Evolutionary conservation across 37 sponge, comb jelly and placozoan species (phyloP).

Genomic region (Spongilla lacustris): DNA sequence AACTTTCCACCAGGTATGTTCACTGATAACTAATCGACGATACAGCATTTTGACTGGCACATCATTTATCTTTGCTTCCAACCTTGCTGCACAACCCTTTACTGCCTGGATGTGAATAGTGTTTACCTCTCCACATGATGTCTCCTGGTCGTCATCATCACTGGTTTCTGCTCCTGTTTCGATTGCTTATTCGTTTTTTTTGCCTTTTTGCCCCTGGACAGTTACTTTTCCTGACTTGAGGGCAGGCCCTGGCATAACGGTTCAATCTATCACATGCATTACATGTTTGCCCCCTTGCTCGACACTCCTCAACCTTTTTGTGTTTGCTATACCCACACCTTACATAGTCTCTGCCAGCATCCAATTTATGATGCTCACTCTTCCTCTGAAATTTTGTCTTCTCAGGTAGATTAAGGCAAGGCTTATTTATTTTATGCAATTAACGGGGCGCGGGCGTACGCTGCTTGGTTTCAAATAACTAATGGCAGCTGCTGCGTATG

Average conservation of each 20-base stretch:
- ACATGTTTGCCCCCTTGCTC: not conserved
- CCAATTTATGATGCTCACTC: not conserved
- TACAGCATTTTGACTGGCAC: not conserved
- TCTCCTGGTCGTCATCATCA: not conserved
- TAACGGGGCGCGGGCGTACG: too few species aligned
- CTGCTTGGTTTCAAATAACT: too few species aligned
- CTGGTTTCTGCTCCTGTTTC: not conserved
- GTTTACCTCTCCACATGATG: not conserved
- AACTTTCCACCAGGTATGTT: not conserved
- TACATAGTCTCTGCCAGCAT: not conserved
- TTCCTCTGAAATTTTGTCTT: not conserved
- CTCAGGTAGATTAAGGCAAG: too few species aligned
- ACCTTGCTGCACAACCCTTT: not conserved
- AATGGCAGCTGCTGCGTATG: too few species aligned
- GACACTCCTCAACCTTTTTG: not conserved
- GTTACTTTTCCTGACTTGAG: not conserved
- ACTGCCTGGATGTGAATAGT: not conserved
- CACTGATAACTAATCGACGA: not conserved
- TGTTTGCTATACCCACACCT: not conserved
- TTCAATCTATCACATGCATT: not conserved
- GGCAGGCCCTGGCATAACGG: not conserved
- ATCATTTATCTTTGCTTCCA: not conserved
- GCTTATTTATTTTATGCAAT: too few species aligned
- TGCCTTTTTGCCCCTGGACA: not conserved
- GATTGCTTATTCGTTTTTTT: not conserved